Evolutionary conservation across 23 tunicate species (phyloP).

Genomic region (Clavelina lepadiformis): DNA sequence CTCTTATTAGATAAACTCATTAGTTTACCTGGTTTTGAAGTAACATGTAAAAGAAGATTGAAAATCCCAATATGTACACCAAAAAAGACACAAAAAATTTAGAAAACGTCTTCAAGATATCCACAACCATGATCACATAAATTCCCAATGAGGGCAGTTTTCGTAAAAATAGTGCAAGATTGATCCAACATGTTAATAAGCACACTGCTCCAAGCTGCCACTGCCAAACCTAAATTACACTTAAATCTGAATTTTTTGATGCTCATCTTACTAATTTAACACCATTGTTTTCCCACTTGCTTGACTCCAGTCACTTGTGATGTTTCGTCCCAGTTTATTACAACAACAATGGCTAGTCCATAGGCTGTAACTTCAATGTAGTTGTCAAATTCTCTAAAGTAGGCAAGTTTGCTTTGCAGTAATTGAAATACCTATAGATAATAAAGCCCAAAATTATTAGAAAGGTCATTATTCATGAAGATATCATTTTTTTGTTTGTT

Average conservation of each 20-base stretch:
- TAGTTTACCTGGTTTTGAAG: conserved; percentile 28
- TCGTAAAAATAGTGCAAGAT: conserved; percentile 26
- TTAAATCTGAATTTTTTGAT: neutral
- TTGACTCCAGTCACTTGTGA: conserved; percentile 29
- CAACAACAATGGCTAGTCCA: conserved; percentile 7
- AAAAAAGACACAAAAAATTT: conserved; percentile 22
- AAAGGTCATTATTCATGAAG: neutral
- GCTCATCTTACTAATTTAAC: neutral
- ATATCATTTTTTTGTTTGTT: too few relatives aligned
- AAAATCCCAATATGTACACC: conserved; percentile 23
- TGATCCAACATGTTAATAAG: conserved; percentile 28
- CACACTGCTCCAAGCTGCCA: conserved; percentile 39
- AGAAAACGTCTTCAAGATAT: conserved; percentile 25
- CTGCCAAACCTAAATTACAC: conserved; percentile 32
- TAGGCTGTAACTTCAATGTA: conserved; percentile 23
- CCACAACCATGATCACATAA: conserved; percentile 43
- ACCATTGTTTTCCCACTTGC: conserved; percentile 1
- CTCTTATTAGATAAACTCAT: neutral
- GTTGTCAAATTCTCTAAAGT: conserved; percentile 30
- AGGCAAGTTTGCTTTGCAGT: conserved; percentile 1
- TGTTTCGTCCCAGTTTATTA: conserved; percentile 16
- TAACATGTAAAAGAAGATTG: conserved; percentile 38
- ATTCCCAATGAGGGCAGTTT: conserved; percentile 44
- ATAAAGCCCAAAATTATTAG: neutral
- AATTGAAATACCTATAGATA: conserved; percentile 26